Conservation (phyloP, 2,888 invertebrate species). For the Brachylomia viminalis region DNA sequence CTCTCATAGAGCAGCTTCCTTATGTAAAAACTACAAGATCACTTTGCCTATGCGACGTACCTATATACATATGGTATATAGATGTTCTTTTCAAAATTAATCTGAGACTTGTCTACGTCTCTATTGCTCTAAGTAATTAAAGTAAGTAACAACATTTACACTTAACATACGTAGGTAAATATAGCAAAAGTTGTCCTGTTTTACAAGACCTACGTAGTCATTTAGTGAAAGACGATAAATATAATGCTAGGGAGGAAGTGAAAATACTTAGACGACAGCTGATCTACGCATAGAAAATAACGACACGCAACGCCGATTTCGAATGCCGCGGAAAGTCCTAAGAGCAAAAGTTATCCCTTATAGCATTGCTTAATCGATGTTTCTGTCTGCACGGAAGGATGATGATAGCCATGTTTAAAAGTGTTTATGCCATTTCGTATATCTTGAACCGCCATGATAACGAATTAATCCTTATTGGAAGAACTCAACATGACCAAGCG, state of each 20-base stretch:
- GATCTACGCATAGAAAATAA: constrained; percentile 26
- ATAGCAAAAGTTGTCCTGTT: constrained; percentile 18
- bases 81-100: constrained; percentile 3
- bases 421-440: neutral
- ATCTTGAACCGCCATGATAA: neutral
- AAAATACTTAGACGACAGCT: constrained; percentile 34
- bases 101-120: constrained; percentile 5
- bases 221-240: constrained; percentile 37
- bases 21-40: neutral
- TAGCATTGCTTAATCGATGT: neutral
- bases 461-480: neutral
- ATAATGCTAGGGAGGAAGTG: constrained; percentile 36
- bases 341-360: constrained; percentile 10
- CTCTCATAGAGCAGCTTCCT: neutral
- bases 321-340: neutral
- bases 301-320: constrained; percentile 14
- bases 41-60: neutral
- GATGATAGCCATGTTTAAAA: neutral
- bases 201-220: constrained; percentile 9
- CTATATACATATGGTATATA: no score
- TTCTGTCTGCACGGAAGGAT: neutral
- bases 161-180: no score
- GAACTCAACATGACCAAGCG: neutral
- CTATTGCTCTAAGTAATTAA: neutral
- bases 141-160: neutral